Base-by-base conservation (phyloP, 2,888 invertebrate genomes). In the Diachrysia chrysitis region DNA sequence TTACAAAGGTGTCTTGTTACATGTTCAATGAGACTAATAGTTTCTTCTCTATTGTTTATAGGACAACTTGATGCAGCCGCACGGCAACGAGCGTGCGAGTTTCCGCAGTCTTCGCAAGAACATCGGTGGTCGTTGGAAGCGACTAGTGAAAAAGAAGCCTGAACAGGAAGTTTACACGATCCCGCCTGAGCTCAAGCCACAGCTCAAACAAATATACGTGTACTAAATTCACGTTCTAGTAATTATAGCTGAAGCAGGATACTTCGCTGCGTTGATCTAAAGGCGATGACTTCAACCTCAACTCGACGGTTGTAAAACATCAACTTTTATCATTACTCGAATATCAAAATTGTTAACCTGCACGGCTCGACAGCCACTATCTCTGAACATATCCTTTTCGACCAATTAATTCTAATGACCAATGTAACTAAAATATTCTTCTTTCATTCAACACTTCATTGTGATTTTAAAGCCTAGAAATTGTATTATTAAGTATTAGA, bases 131-230 rank as follows among this genome's bases (percentile, higher is more conserved):
- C 97, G 97, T 89, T 98, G 98, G 97, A 97, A 97, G 92, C 97
- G 98, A 88, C 96, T 98, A 85, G 98, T 98, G 82, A 97, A 97
- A 92, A 97, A 97, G 96, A 98, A 98, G 96, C 97, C 97, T 78
- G 96, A 97, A 89, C 97, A 97, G 92, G 97, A 98, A 90, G 96
- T 97, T 79, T 97, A 97, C 95, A 97, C 97, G 92, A 98, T 98
- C 96, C 98, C 98, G 84, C 97, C 98, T 69, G 98, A 98, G 95
- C 96, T 98, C 87, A 97, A 97, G 92, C 98, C 98, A 83, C 98
- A 98, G 95, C 96, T 98, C 83, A 98, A 98, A 95, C 97, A 98
- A 90, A 98, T 98, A 89, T 98, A 98, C 93, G 98, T 98, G 90
- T 98, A 98, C 95, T 98, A 96, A 96, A 83, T 75, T 79, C 79